Conservation (phyloP, 2,113 vertebrate genomes). For the Rana temporaria region DNA sequence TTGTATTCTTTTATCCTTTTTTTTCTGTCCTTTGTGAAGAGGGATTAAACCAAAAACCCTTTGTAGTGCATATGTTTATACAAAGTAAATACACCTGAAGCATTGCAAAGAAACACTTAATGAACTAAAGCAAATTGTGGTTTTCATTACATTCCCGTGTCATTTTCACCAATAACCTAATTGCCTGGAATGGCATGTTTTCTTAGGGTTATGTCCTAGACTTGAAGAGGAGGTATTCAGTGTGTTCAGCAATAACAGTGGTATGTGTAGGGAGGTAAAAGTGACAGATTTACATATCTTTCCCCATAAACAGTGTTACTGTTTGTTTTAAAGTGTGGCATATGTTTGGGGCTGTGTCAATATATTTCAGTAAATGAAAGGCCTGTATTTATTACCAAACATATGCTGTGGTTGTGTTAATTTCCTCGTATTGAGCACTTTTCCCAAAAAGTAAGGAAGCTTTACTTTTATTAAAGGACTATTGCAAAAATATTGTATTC, state of each 20-base stretch:
- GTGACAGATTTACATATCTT: neutral
- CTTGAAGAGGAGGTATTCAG: constrained; percentile 28
- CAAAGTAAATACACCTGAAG: constrained; percentile 43
- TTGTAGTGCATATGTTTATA: constrained; percentile 25
- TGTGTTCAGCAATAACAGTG: neutral
- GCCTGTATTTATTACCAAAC: too few species aligned
- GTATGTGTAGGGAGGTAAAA: neutral
- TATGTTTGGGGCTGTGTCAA: neutral
- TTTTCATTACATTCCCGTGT: constrained; percentile 62
- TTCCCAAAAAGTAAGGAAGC: too few species aligned
- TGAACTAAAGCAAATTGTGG: constrained; percentile 47
- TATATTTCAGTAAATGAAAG: too few species aligned
- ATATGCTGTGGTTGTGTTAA: too few species aligned
- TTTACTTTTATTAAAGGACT: too few species aligned
- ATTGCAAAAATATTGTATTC: too few species aligned
- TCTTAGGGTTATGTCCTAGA: constrained; percentile 74
- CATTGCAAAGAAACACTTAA: constrained; percentile 41
- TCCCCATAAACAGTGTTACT: neutral
- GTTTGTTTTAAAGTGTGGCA: neutral
- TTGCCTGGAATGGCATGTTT: constrained; percentile 76
- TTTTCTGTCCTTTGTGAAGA: constrained; percentile 36
- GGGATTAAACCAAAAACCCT: neutral
- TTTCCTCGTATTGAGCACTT: too few species aligned
- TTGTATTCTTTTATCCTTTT: constrained; percentile 12
- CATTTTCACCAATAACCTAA: constrained; percentile 71